Conservation (phyloP, 2,888 invertebrate species). For the Hanleya hanleyi region DNA sequence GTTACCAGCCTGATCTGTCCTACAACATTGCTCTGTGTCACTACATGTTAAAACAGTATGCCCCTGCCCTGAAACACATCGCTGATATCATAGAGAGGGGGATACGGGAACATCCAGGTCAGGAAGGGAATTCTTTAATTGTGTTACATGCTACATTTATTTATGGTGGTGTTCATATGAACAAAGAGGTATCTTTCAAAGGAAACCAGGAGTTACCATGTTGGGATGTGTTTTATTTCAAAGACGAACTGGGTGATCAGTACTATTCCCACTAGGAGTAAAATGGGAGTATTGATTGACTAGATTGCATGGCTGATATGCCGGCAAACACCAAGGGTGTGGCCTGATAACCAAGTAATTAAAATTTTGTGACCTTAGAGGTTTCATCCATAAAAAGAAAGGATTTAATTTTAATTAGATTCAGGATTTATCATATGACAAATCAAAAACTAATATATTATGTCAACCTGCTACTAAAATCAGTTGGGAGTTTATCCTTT, state of each 20-base stretch:
- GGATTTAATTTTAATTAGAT: too few species aligned
- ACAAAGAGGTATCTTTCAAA: too few species aligned
- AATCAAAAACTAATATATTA: too few species aligned
- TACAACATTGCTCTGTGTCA: conserved; percentile 97
- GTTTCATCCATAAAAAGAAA: too few species aligned
- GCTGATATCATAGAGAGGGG: conserved; percentile 96
- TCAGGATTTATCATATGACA: too few species aligned
- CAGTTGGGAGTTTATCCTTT: too few species aligned
- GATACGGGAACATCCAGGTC: conserved; percentile 92
- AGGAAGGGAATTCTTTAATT: not conserved
- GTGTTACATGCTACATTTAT: not conserved
- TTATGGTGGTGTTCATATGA: not conserved
- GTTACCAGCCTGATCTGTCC: conserved; percentile 81
- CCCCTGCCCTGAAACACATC: conserved; percentile 92
- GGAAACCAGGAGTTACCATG: not conserved
- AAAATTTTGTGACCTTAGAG: too few species aligned
- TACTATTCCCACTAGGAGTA: not conserved
- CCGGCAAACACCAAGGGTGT: too few species aligned
- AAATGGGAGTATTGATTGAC: too few species aligned
- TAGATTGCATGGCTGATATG: too few species aligned
- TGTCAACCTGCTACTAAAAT: too few species aligned
- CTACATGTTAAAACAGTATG: conserved; percentile 94
- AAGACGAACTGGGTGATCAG: not conserved
- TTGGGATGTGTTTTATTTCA: not conserved
- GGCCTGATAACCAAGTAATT: too few species aligned